phyloP scores from a whole-genome alignment of 2,797 vertebrate genomes.

The Pachyuromys duprasi region DNA sequence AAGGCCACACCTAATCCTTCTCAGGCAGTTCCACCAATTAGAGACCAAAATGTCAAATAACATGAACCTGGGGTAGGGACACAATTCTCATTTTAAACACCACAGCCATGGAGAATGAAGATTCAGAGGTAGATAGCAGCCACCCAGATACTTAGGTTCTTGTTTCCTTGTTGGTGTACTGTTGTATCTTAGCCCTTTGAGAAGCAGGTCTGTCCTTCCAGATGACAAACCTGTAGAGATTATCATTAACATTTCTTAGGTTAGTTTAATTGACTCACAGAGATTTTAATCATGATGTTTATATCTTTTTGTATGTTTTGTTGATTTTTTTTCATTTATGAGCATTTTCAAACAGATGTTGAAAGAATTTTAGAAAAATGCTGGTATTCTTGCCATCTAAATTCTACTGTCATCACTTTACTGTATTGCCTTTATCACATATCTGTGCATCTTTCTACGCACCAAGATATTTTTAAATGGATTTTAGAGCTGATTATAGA shows the following conservation, averaged over 20 bases:
- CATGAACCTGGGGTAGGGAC: not conserved
- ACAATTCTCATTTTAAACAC: not conserved
- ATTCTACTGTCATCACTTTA: slow-evolving; percentile 10
- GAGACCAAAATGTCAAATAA: no score
- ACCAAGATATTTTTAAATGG: slow-evolving; percentile 19
- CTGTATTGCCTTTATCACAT: not conserved
- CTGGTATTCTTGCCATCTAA: not conserved
- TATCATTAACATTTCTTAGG: not conserved
- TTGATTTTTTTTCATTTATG: slow-evolving; percentile 1
- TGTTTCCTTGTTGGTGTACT: not conserved
- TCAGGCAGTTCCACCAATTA: not conserved
- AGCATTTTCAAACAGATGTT: slow-evolving; percentile 51
- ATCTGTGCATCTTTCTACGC: not conserved
- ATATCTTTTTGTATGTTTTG: slow-evolving; percentile 34
- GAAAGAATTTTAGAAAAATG: slow-evolving; percentile 31
- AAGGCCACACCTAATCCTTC: not conserved
- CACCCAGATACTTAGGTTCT: not conserved
- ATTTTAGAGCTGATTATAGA: slow-evolving; percentile 46
- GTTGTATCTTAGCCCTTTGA: not conserved
- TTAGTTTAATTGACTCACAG: not conserved
- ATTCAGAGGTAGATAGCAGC: not conserved
- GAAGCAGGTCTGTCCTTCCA: not conserved
- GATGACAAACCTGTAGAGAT: not conserved
- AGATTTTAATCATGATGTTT: slow-evolving; percentile 11
- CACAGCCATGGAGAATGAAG: not conserved